Evolutionary conservation across 1,140 invertebrate genomes (phyloP).

Genomic region (Hyles vespertilio): DNA sequence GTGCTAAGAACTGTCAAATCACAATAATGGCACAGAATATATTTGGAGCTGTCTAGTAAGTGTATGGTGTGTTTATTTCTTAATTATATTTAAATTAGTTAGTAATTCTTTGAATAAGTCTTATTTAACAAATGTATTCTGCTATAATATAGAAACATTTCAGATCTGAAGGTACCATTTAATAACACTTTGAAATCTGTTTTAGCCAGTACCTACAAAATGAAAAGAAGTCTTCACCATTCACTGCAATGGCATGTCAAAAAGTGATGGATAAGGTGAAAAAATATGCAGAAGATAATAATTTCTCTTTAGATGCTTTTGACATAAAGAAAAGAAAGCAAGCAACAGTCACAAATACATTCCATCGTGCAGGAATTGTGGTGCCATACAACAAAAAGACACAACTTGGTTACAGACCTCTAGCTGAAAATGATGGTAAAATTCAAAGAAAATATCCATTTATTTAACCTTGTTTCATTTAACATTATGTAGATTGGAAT

Average conservation of each 20-base stretch:
- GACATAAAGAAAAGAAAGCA: constrained; percentile 79
- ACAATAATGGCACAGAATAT: constrained; percentile 86
- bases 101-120: too few species aligned
- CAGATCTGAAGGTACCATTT: neutral
- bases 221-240: constrained; percentile 80
- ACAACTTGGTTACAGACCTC: constrained; percentile 86
- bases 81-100: too few species aligned
- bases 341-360: constrained; percentile 85
- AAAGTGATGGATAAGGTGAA: constrained; percentile 80
- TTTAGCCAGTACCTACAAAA: constrained; percentile 80
- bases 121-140: neutral
- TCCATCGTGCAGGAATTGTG: constrained; percentile 92
- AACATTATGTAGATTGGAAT: too few species aligned
- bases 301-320: constrained; percentile 78
- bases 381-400: constrained; percentile 90
- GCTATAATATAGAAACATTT: neutral
- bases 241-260: constrained; percentile 78
- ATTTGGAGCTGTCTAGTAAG: constrained; percentile 90
- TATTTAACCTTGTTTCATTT: too few species aligned
- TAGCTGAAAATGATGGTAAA: constrained; percentile 85
- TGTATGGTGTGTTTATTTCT: constrained; percentile 19
- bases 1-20: constrained; percentile 81
- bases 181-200: constrained; percentile 5
- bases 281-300: constrained; percentile 79
- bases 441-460: too few species aligned